Conservation (phyloP, 2,797 vertebrate genomes). For the Acanthis flammea region DNA sequence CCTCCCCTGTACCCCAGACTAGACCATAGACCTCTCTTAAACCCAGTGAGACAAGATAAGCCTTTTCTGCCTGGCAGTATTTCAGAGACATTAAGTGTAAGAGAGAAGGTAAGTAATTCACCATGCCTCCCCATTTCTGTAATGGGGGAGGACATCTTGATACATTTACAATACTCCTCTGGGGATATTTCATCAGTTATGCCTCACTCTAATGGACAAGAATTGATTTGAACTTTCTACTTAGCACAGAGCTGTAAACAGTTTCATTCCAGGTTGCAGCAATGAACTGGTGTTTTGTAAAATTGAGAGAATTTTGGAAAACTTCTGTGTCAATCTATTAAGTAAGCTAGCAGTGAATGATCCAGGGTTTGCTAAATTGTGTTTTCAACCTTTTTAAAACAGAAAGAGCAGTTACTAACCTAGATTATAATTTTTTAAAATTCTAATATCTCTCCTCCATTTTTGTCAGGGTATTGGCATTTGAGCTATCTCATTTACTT, state of each 20-base stretch:
- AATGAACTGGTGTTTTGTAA: constrained; percentile 78
- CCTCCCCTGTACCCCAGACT: constrained; percentile 47
- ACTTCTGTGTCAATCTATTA: constrained; percentile 66
- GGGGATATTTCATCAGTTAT: constrained; percentile 85
- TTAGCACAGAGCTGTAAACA: constrained; percentile 82
- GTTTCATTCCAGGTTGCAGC: constrained; percentile 72
- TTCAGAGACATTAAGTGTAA: constrained; percentile 80
- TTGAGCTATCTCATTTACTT: constrained; percentile 46
- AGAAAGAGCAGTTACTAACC: constrained; percentile 56
- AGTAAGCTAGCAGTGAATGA: constrained; percentile 53
- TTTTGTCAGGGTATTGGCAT: constrained; percentile 39
- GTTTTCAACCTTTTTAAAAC: constrained; percentile 59
- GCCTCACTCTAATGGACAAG: constrained; percentile 86
- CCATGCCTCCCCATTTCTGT: constrained; percentile 78
- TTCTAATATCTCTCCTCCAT: constrained; percentile 23
- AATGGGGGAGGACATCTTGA: constrained; percentile 81
- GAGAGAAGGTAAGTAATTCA: constrained; percentile 83
- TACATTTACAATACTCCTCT: constrained; percentile 81
- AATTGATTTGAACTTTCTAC: constrained; percentile 86
- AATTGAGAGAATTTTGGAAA: constrained; percentile 75
- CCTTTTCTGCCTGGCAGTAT: constrained; percentile 74
- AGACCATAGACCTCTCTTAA: constrained; percentile 59
- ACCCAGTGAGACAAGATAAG: constrained; percentile 71
- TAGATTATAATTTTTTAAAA: constrained; percentile 16
- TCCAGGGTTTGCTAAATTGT: constrained; percentile 50